These are phyloP conservation scores for Oasisia sp. DNA, from an alignment of 2,888 invertebrate genomes.

Conservation along the genomic window DNA sequence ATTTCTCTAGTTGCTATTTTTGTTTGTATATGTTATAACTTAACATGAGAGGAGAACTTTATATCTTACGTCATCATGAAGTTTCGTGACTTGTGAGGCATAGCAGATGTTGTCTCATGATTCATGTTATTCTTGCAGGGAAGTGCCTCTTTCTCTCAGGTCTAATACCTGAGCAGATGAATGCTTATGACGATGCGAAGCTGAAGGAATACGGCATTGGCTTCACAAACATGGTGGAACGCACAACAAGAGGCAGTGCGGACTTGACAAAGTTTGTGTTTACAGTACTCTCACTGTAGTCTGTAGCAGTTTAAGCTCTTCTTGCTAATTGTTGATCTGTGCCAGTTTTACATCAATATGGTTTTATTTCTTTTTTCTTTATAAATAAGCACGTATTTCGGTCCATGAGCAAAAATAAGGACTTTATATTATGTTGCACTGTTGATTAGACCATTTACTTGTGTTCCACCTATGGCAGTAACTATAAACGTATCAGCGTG, in stretches of 20 bases:
- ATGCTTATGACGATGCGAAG: constrained; percentile 94
- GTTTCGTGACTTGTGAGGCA: neutral
- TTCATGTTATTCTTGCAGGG: constrained; percentile 69
- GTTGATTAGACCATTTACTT: no score
- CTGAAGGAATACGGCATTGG: constrained; percentile 93
- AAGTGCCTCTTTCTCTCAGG: constrained; percentile 95
- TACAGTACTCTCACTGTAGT: neutral
- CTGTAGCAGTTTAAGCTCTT: neutral
- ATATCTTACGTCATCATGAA: neutral
- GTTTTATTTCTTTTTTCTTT: neutral
- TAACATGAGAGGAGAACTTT: neutral
- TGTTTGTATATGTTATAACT: no score
- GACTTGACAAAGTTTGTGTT: constrained; percentile 77
- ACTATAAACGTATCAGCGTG: no score
- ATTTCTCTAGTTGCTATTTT: no score
- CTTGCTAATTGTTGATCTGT: neutral
- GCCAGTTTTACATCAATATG: neutral
- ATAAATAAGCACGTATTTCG: neutral
- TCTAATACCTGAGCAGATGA: constrained; percentile 93
- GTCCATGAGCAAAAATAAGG: neutral
- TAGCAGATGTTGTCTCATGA: neutral
- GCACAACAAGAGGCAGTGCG: constrained; percentile 95
- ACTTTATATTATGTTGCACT: no score
- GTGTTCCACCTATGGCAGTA: no score
- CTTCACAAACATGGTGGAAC: constrained; percentile 96